Conservation (phyloP, 2,113 vertebrate species). For the Rhadina sibilatrix region DNA sequence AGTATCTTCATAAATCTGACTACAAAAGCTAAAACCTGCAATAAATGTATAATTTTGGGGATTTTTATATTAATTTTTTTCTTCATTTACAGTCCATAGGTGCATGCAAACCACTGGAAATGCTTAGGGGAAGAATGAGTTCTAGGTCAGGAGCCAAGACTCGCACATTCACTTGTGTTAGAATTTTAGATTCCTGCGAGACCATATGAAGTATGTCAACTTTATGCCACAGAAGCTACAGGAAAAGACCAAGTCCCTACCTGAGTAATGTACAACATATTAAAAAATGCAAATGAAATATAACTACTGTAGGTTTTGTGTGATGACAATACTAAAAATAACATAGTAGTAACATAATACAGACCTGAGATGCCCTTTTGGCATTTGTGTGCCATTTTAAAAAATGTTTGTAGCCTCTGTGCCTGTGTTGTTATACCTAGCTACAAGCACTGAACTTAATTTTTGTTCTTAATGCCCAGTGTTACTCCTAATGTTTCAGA, state of each 20-base stretch:
- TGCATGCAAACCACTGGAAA: not conserved
- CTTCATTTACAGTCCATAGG: not conserved
- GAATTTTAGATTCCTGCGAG: not conserved
- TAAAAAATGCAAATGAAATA: not conserved
- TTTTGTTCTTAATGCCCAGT: not conserved
- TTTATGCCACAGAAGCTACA: not conserved
- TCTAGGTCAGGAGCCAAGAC: not conserved
- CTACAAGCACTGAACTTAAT: not conserved
- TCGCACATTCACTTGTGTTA: not conserved
- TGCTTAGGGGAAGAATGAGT: not conserved
- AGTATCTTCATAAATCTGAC: not conserved
- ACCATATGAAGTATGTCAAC: not conserved
- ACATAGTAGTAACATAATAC: not conserved
- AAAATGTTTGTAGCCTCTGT: not conserved
- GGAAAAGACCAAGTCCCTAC: not conserved
- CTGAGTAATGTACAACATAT: not conserved
- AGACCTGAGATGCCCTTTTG: rapidly evolving
- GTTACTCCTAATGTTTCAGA: not conserved
- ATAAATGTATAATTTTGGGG: not conserved
- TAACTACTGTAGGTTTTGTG: not conserved
- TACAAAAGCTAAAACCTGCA: not conserved
- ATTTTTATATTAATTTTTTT: not conserved
- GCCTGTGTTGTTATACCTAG: not conserved
- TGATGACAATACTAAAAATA: not conserved
- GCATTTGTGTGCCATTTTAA: not conserved